Percentiles rank a stretch among this genome's conserved stretches.
Conservation (phyloP, 1,140 invertebrate genomes). For the Sycophaga agraensis region DNA sequence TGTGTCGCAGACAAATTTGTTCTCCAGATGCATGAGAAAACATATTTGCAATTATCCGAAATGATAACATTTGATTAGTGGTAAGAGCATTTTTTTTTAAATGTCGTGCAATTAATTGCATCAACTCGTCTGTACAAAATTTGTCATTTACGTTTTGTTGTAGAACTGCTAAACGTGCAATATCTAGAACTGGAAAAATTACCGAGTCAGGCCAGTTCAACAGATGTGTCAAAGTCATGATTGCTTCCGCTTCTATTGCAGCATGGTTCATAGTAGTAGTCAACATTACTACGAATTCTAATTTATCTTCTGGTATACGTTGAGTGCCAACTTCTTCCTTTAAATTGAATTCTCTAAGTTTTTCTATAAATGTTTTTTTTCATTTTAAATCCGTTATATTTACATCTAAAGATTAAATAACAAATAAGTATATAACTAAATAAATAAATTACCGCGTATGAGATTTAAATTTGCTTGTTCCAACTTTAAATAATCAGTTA, state of each 20-base stretch:
- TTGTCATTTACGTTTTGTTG: conserved; percentile 63
- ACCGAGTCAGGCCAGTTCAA: conserved; percentile 79
- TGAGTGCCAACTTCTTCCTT: conserved; percentile 57
- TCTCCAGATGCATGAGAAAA: conserved; percentile 68
- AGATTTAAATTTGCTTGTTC: conserved; percentile 67
- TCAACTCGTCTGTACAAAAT: conserved; percentile 60
- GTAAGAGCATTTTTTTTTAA: conserved; percentile 53
- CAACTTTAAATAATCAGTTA: conserved; percentile 60
- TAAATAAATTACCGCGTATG: conserved; percentile 62
- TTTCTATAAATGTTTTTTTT: too few relatives aligned
- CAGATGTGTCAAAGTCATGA: conserved; percentile 67
- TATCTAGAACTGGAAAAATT: conserved; percentile 84
- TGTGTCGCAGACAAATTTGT: conserved; percentile 60
- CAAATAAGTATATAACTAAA: too few relatives aligned
- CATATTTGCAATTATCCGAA: conserved; percentile 77
- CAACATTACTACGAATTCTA: conserved; percentile 66
- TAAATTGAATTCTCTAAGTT: conserved; percentile 72
- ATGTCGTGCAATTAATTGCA: conserved; percentile 49
- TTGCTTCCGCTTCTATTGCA: conserved; percentile 50
- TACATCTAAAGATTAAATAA: too few relatives aligned
- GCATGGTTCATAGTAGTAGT: conserved; percentile 52
- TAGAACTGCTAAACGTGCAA: conserved; percentile 76
- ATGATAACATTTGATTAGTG: conserved; percentile 76
- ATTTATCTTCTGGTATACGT: conserved; percentile 58
- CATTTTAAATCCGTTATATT: too few relatives aligned